Evolutionary conservation across 1,140 invertebrate species (phyloP), one percentile per base, ranked within the genome.

Genomic region (Acromyrmex heyeri): DNA sequence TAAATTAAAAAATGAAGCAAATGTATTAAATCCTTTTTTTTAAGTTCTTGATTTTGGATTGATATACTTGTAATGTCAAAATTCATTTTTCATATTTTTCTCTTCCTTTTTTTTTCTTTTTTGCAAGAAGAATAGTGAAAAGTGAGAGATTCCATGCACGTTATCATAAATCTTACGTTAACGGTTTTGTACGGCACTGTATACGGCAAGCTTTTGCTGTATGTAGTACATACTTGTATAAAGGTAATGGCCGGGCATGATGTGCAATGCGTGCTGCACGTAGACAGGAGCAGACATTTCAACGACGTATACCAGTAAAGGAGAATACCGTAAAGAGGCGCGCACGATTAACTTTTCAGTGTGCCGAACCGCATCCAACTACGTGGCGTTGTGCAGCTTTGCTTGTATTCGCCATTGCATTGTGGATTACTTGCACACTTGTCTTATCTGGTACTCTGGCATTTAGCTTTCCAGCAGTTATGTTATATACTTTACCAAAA

Each of bases 341-440:
- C 76, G 75, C 85, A 21, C 85, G 85, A 86, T 86, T 86, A 81
- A 79, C 65, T 85, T 64, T 87, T 87, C 79, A 83, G 69, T 65
- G 48, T 65, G 69, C 83, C 81, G 50, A 50, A 73, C 55, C 86
- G 79, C 73, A 38, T 77, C 57, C 69, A 50, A 70, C 59, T 73
- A 65, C 24, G 65, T 67, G 34, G 75, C 86, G 34, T 34, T 21
- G 44, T 16, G 38, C 38, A 38, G 38, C 38, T 62, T 55, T 3
- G 8, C 44, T 48, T n/a, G 16, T 59, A 70, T 69, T 69, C 14
- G 44, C 8, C 38, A n/a, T 27, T 24, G 27, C 27, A 18, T 38
- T 16, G 27, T 30, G 24, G 14, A 79, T 55, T 55, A 67, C 27
- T 30, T 69, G n/a, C 55, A 76, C 55, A 44, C 34, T 48, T 48